Conservation (phyloP, 2,797 vertebrate genomes). For the Tragelaphus eurycerus region DNA sequence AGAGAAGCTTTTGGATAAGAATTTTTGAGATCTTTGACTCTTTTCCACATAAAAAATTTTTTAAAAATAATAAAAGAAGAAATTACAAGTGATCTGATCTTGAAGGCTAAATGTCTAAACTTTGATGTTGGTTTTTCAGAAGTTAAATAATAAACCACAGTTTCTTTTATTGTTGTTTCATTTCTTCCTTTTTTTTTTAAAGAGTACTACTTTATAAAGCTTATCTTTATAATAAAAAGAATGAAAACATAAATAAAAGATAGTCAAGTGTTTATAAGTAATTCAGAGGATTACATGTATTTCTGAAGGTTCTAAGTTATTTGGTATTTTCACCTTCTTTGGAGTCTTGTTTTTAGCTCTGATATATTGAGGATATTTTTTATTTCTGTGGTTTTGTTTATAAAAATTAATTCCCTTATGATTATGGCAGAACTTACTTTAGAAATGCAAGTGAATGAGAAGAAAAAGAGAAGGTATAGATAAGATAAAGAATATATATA, state of each 20-base stretch:
- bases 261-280: slow-evolving; percentile 83
- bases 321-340: slow-evolving; percentile 67
- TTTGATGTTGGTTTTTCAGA: slow-evolving; percentile 84
- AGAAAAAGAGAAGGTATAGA: neutral
- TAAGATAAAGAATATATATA: neutral
- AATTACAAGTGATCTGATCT: slow-evolving; percentile 80
- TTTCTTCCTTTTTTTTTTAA: neutral
- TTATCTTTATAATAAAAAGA: slow-evolving; percentile 82
- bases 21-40: slow-evolving; percentile 73
- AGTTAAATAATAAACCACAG: slow-evolving; percentile 83
- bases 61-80: slow-evolving; percentile 47
- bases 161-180: neutral
- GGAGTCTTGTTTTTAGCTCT: slow-evolving; percentile 71
- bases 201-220: slow-evolving; percentile 68
- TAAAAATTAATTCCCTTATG: slow-evolving; percentile 44
- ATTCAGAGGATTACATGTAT: slow-evolving; percentile 82
- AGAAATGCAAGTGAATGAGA: slow-evolving; percentile 41
- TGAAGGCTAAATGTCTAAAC: slow-evolving; percentile 76
- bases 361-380: slow-evolving; percentile 61
- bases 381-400: slow-evolving; percentile 58
- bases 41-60: slow-evolving; percentile 76
- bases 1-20: slow-evolving; percentile 77
- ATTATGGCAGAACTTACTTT: slow-evolving; percentile 36
- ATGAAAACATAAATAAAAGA: slow-evolving; percentile 82
- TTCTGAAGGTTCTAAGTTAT: slow-evolving; percentile 80